Base-by-base conservation (phyloP, 2,888 invertebrate species). In the Tetanocera ferruginea region DNA sequence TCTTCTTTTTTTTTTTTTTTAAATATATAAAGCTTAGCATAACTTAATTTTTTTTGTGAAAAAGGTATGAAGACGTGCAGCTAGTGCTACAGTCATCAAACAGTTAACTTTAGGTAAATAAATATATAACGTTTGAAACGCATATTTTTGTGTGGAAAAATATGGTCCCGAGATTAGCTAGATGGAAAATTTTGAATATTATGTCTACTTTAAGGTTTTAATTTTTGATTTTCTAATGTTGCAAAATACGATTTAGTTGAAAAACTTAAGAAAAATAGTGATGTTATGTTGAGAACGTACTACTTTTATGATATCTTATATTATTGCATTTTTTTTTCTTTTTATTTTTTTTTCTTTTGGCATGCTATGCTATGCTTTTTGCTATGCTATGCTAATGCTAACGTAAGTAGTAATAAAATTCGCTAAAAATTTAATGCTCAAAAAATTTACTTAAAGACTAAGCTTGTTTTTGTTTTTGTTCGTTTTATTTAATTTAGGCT, bases 91-190 rank as follows among this genome's bases (percentile, higher is more conserved):
- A 11, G 11, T 43, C 11, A 11, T 43, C 43, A 43, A 11, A n/a
- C n/a, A n/a, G n/a, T 43, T 43, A 82, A 78, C 78, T 71, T 69
- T 55, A 72, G 55, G 11, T 51, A 52, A 76, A 52, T 52, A 75
- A 60, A 64, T 51, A 69, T 62, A 60, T 76, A 78, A 72, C 78
- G 78, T 83, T 82, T 87, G 87, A 88, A 88, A 88, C 88, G 86
- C 88, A 88, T 88, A 88, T 88, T 88, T 87, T 88, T 86, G 85
- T 86, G 85, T 85, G 84, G 86, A 87, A 87, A 73, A 88, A 88
- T 88, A 88, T 88, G 88, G 88, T 88, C 88, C 88, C 88, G 87
- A 88, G 87, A 86, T 88, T 87, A 25, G 62, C n/a, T 72, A 73
- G 73, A 73, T 73, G 73, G 62, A 62, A 43, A 57, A 66, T 66